A percentile compares a stretch with the other conserved stretches of the same genome.
These are phyloP conservation scores for Hemiscyllium ocellatum DNA, from an alignment of 2,113 vertebrate species.

Conservation along the genomic window DNA sequence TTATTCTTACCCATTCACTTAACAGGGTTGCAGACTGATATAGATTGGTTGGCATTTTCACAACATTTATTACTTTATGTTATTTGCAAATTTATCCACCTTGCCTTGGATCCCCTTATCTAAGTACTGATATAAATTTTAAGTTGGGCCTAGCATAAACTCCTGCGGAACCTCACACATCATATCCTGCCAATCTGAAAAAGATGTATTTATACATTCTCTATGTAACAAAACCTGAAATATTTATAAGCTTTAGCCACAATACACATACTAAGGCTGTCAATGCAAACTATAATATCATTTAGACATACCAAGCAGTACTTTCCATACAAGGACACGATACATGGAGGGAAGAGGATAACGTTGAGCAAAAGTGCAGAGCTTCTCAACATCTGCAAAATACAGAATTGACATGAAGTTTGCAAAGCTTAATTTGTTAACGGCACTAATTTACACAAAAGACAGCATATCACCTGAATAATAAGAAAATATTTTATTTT, in stretches of 20 bases:
- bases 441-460: neutral
- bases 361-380: constrained; percentile 92
- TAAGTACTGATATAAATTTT: no score
- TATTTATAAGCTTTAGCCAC: neutral
- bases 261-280: neutral
- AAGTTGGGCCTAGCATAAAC: no score
- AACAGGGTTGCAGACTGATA: no score
- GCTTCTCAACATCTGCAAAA: constrained; percentile 81
- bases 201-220: neutral
- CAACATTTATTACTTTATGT: no score
- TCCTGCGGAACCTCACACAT: no score
- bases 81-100: no score
- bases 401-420: neutral
- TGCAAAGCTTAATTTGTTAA: neutral
- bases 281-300: neutral
- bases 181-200: no score
- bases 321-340: constrained; percentile 89
- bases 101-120: no score
- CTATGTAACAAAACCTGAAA: neutral
- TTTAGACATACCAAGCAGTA: constrained; percentile 75
- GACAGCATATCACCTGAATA: neutral
- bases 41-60: no score
- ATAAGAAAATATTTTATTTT: neutral
- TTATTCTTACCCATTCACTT: no score
- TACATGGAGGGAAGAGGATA: constrained; percentile 97